Evolutionary conservation across 2,888 invertebrate genomes (phyloP), one percentile per base, ranked within the genome.

Genomic region (Julus scandinavius): DNA sequence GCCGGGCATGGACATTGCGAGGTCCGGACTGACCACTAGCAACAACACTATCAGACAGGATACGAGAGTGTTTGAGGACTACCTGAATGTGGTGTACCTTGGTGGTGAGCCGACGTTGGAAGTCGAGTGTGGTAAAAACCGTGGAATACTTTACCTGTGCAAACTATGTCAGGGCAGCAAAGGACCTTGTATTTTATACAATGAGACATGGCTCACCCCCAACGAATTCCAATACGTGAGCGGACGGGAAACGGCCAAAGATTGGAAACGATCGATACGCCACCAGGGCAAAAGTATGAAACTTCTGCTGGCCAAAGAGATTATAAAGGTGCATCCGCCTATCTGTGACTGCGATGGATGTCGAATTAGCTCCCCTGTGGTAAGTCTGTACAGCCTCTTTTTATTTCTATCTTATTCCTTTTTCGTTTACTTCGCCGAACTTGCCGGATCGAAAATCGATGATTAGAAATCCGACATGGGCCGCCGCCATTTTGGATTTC

Each of bases 221-320:
- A 93, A 93, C 91, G 93, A 93, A 90, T 93, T 93, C 90, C 93
- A 93, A 90, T 91, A 91, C 88, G 91, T 93, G 72, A 92, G 93
- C 90, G 93, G 93, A n/a, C 90, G 93, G 86, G 92, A 93, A 90
- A 92, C 93, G 63, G 93, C 93, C 87, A 93, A 93, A 90, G 93
- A 93, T 90, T 93, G 93, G 93, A 93, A 93, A 90, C 89, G 93
- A 11, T 93, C 93, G 85, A 93, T 93, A 89, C 91, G 93, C 80
- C 93, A 93, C 90, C 91, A 92, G 89, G 93, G 93, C 20, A 92
- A 92, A 89, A 93, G 92, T 90, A 91, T 93, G 89, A 93, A 93
- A 90, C 91, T 93, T 87, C 90, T 93, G 88, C 91, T 93, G 89
- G 91, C 92, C 88, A 93, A 93, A 90, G 92, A 92, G 88, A 91